Evolutionary conservation across 2,797 vertebrate genomes (phyloP).

Genomic region (Phrynocephalus vlangalii): DNA sequence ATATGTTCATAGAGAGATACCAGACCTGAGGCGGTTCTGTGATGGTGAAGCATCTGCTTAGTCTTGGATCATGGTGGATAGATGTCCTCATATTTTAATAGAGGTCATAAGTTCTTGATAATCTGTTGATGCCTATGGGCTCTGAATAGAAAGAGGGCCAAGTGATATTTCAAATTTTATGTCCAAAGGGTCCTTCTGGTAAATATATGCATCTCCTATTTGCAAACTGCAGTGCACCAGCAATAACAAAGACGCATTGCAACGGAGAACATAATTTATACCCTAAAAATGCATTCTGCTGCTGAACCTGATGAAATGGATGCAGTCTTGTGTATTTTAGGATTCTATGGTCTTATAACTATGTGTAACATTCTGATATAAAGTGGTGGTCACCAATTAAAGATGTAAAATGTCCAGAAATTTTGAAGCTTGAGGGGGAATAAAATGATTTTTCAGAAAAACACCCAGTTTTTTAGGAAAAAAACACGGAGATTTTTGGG

Average conservation of each 20-base stretch:
- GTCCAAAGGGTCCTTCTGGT: slow-evolving; percentile 39
- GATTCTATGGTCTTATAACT: neutral
- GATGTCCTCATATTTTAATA: slow-evolving; percentile 51
- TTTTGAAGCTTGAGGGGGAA: too few relatives aligned
- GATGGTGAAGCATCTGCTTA: slow-evolving; percentile 60
- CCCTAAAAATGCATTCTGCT: slow-evolving; percentile 42
- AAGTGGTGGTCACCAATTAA: too few relatives aligned
- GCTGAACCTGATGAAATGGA: neutral
- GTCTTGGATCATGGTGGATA: slow-evolving; percentile 56
- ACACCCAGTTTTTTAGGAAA: too few relatives aligned
- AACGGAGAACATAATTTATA: slow-evolving; percentile 37
- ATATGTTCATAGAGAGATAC: slow-evolving; percentile 54
- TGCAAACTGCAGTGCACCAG: slow-evolving; percentile 21
- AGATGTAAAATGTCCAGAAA: too few relatives aligned
- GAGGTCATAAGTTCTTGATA: slow-evolving; percentile 56
- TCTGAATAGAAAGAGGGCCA: slow-evolving; percentile 52
- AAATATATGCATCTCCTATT: slow-evolving; percentile 25
- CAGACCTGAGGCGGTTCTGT: slow-evolving; percentile 67
- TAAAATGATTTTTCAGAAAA: too few relatives aligned
- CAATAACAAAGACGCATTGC: slow-evolving; percentile 23
- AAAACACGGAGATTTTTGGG: too few relatives aligned
- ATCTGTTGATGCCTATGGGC: slow-evolving; percentile 50
- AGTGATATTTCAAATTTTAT: slow-evolving; percentile 44
- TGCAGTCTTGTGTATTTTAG: neutral
- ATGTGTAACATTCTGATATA: neutral